Percentiles rank a stretch among this genome's conserved stretches.
Evolutionary conservation across 1,140 invertebrate species (phyloP).

Genomic region (Wiebesia pumilae): DNA sequence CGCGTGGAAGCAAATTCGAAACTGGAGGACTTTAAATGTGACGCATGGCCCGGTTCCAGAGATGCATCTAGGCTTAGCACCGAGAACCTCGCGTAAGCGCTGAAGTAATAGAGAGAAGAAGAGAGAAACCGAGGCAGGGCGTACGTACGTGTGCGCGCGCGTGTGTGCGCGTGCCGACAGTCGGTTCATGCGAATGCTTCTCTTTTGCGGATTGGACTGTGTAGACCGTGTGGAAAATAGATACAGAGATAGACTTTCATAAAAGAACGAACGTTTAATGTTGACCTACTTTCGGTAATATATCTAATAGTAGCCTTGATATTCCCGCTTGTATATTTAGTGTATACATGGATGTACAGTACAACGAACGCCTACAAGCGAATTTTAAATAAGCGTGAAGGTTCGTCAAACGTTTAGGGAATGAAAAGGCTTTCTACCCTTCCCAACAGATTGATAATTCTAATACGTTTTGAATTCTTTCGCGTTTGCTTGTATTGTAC

Average conservation of each 20-base stretch:
- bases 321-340: too few relatives aligned
- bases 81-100: background rate
- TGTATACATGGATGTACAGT: too few relatives aligned
- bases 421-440: background rate
- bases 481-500: background rate
- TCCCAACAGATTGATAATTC: background rate
- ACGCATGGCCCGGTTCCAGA: slow-evolving; percentile 17
- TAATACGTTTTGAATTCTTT: background rate
- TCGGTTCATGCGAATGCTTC: background rate
- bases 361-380: too few relatives aligned
- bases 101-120: background rate
- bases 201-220: slow-evolving; percentile 9
- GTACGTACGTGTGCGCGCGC: background rate
- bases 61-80: background rate
- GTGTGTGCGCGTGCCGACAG: background rate
- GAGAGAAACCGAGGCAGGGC: background rate
- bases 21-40: slow-evolving; percentile 23
- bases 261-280: background rate
- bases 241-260: slow-evolving; percentile 14
- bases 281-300: too few relatives aligned
- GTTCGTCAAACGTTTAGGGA: background rate
- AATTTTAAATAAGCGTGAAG: background rate
- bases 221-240: slow-evolving; percentile 35
- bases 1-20: background rate
- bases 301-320: too few relatives aligned